A percentile compares a stretch with the other conserved stretches of the same genome.
These are phyloP conservation scores for Zoanthus solanderi DNA, from an alignment of 92 coral and sea anemone species.

Conservation along the genomic window DNA sequence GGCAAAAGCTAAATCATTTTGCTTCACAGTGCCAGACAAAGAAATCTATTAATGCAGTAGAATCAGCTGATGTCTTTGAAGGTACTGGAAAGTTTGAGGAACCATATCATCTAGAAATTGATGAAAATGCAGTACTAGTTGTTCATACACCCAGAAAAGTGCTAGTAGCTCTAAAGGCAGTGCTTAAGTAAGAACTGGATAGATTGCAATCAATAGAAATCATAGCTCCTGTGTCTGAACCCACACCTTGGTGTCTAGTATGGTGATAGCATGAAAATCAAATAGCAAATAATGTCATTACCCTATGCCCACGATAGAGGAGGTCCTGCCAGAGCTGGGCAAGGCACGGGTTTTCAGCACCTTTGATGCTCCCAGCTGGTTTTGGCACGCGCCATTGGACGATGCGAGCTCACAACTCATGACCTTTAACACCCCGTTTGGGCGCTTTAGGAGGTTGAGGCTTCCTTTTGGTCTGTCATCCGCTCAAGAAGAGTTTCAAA, in stretches of 20 bases:
- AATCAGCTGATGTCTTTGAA: constrained; percentile 55
- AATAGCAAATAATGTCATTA: not conserved
- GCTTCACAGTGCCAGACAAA: constrained; percentile 20
- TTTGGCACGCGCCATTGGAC: too few species aligned
- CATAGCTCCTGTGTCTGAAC: constrained; percentile 50
- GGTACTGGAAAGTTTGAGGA: constrained; percentile 53
- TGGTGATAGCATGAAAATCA: constrained; percentile 44
- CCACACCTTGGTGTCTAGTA: constrained; percentile 56
- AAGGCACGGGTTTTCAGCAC: too few species aligned
- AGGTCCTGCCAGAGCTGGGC: too few species aligned
- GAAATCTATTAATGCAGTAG: constrained; percentile 24
- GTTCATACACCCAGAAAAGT: constrained; percentile 49
- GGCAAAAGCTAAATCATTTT: constrained; percentile 15
- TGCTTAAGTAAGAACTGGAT: constrained; percentile 37
- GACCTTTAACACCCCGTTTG: too few species aligned
- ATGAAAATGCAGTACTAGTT: constrained; percentile 36
- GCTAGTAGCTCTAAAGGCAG: constrained; percentile 45
- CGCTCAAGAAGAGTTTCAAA: too few species aligned
- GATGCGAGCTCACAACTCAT: too few species aligned
- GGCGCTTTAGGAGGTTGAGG: too few species aligned
- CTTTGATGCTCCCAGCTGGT: too few species aligned
- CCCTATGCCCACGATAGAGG: too few species aligned
- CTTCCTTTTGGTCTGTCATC: too few species aligned
- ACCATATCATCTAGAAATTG: constrained; percentile 47
- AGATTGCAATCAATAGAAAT: constrained; percentile 24